Evolutionary conservation across 2,888 invertebrate genomes (phyloP).

Genomic region (Idaea straminata): DNA sequence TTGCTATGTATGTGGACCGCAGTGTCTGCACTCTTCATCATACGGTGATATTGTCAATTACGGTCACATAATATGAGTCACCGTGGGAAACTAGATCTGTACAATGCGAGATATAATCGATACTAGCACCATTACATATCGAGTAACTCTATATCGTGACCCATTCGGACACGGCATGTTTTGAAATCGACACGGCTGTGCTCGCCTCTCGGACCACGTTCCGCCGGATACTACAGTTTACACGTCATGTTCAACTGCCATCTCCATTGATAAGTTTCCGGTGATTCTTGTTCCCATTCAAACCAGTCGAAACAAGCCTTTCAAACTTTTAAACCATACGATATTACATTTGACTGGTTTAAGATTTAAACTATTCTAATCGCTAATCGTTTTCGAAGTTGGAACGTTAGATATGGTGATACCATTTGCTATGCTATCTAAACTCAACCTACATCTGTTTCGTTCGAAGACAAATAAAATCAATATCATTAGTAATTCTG

Average conservation of each 20-base stretch:
- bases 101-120: constrained; percentile 45
- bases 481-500: constrained; percentile 34
- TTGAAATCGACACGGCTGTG: constrained; percentile 38
- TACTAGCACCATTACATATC: constrained; percentile 48
- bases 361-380: not conserved
- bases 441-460: constrained; percentile 25
- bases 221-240: constrained; percentile 50
- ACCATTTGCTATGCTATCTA: constrained; percentile 19
- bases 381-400: not conserved
- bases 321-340: not conserved
- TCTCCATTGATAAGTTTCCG: constrained; percentile 51
- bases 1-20: constrained; percentile 26
- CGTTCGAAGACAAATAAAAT: constrained; percentile 17
- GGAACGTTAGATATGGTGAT: constrained; percentile 2
- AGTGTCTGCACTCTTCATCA: constrained; percentile 8
- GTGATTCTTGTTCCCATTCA: constrained; percentile 16
- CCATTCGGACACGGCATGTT: constrained; percentile 41
- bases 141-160: constrained; percentile 46
- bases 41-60: constrained; percentile 1
- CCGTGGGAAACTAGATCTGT: constrained; percentile 48
- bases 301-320: not conserved
- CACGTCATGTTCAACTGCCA: constrained; percentile 40
- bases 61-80: constrained; percentile 36
- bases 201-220: constrained; percentile 31
- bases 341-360: not conserved